A percentile compares a stretch with the other conserved stretches of the same genome.
These are phyloP conservation scores for Zoroaster sp. DNA, from an alignment of 53 echinoderm and acorn worm species.

Conservation along the genomic window DNA sequence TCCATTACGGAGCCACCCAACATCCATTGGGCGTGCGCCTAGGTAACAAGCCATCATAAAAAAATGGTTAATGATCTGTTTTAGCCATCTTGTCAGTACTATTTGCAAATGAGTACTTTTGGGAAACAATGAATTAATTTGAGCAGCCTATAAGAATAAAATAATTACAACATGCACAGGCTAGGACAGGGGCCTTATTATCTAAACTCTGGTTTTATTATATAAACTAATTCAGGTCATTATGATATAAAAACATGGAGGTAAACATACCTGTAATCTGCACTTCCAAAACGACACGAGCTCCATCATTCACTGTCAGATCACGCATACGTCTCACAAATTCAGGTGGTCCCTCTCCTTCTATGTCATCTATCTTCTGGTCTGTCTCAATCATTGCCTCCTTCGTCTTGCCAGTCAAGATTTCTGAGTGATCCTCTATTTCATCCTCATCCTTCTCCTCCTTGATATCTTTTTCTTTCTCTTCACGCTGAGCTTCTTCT, in stretches of 20 bases:
- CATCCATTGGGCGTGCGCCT: slow-evolving; percentile 98
- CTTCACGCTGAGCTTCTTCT: slow-evolving; percentile 44
- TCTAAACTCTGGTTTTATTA: too few relatives aligned
- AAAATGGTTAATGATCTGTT: not conserved
- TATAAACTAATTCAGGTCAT: too few relatives aligned
- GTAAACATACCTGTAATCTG: slow-evolving; percentile 78
- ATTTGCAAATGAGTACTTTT: too few relatives aligned
- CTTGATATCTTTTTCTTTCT: slow-evolving; percentile 27
- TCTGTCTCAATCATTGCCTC: slow-evolving; percentile 61
- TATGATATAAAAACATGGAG: too few relatives aligned
- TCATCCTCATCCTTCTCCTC: slow-evolving; percentile 27
- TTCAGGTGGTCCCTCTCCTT: slow-evolving; percentile 77
- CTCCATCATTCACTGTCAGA: slow-evolving; percentile 86
- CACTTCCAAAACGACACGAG: slow-evolving; percentile 81
- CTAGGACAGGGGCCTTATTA: too few relatives aligned
- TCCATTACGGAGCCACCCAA: slow-evolving; percentile 90
- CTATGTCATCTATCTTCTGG: slow-evolving; percentile 63
- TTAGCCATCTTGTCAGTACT: too few relatives aligned
- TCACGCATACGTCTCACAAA: slow-evolving; percentile 71
- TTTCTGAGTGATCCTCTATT: slow-evolving; percentile 45
- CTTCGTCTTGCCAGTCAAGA: slow-evolving; percentile 49
- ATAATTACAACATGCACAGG: too few relatives aligned
- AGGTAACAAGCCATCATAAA: not conserved
- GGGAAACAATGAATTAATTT: too few relatives aligned
- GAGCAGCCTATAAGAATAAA: too few relatives aligned